Conservation (phyloP, 1,140 invertebrate species). For the Octopus sinensis region DNA sequence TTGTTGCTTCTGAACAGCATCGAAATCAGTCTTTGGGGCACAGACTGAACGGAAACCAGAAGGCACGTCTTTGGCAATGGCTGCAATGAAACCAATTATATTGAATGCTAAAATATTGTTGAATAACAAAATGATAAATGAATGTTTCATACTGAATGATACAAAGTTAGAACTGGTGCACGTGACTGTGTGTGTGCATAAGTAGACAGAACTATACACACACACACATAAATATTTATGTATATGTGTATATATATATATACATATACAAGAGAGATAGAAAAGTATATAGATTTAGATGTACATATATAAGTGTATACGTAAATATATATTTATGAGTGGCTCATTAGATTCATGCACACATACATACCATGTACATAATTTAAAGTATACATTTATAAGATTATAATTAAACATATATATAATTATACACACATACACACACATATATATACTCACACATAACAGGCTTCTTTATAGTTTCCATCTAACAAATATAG, state of each 20-base stretch:
- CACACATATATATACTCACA: too few species aligned
- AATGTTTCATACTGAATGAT: too few species aligned
- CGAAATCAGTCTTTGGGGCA: constrained; percentile 35
- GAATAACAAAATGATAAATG: too few species aligned
- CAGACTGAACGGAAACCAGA: constrained; percentile 40
- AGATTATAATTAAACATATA: too few species aligned
- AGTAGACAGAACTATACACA: background rate
- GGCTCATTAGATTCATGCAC: too few species aligned
- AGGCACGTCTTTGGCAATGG: constrained; percentile 14
- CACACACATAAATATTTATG: background rate
- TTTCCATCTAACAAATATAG: too few species aligned
- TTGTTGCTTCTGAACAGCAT: constrained; percentile 28
- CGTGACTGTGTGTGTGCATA: background rate
- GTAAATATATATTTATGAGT: background rate
- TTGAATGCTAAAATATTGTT: too few species aligned
- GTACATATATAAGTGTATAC: background rate
- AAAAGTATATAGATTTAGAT: background rate
- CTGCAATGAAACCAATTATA: background rate
- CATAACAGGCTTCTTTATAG: too few species aligned
- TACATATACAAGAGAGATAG: background rate
- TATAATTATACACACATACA: too few species aligned
- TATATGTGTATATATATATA: background rate
- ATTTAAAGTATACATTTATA: too few species aligned
- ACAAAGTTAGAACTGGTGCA: background rate
- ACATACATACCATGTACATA: too few species aligned